Evolutionary conservation across 2,113 vertebrate species (phyloP).

Genomic region (Ceyx melanurus): DNA sequence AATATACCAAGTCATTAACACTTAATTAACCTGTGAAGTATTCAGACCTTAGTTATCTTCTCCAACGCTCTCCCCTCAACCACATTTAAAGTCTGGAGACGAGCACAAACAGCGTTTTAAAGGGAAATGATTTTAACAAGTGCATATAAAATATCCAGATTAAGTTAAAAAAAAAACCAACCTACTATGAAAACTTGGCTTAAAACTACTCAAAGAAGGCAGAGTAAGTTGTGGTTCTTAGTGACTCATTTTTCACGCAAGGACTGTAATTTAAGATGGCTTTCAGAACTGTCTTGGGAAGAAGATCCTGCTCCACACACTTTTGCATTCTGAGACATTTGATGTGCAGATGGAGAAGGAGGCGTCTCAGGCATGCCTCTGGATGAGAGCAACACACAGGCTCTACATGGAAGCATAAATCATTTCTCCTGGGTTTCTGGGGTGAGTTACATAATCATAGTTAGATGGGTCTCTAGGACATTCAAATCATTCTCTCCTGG

Average conservation of each 20-base stretch:
- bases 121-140: not conserved
- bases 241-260: conserved; percentile 23
- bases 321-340: conserved; percentile 7
- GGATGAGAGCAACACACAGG: conserved; percentile 26
- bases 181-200: not conserved
- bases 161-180: not conserved
- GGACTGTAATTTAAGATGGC: not conserved
- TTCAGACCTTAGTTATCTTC: not conserved
- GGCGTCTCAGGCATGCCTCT: conserved; percentile 10
- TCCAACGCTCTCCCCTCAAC: not conserved
- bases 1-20: not conserved
- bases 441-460: not conserved
- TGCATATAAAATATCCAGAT: not conserved
- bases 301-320: conserved; percentile 35
- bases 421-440: not conserved
- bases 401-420: conserved; percentile 28
- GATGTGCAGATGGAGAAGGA: conserved; percentile 46
- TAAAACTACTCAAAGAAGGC: not conserved
- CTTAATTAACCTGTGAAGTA: not conserved
- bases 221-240: not conserved
- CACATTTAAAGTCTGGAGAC: not conserved
- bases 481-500: not conserved
- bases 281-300: conserved; percentile 17
- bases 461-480: not conserved
- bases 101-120: not conserved